Evolutionary conservation across 1,140 invertebrate genomes (phyloP).

Genomic region (Daktulosphaira vitifoliae): DNA sequence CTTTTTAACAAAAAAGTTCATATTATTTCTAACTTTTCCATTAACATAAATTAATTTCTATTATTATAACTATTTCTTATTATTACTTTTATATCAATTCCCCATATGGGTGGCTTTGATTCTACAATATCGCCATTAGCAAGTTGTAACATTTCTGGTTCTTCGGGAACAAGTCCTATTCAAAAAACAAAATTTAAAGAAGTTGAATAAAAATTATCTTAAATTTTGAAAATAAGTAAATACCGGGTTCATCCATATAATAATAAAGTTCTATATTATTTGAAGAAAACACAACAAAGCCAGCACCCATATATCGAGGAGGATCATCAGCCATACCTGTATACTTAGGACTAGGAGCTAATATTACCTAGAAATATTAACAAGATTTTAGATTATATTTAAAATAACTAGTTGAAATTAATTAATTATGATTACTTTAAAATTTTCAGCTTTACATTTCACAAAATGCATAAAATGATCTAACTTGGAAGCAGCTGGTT

Average conservation of each 20-base stretch:
- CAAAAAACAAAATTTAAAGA: slow-evolving; percentile 25
- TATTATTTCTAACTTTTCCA: no score
- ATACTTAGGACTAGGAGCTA: slow-evolving; percentile 89
- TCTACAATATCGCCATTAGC: slow-evolving; percentile 89
- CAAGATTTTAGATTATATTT: neutral
- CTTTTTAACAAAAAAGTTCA: no score
- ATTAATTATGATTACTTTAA: no score
- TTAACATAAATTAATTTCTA: no score
- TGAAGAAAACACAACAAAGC: slow-evolving; percentile 92
- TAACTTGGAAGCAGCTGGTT: slow-evolving; percentile 81
- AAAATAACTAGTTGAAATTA: no score
- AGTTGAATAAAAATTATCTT: neutral
- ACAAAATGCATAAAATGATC: slow-evolving; percentile 95
- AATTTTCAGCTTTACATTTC: slow-evolving; percentile 90
- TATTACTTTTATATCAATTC: slow-evolving; percentile 74
- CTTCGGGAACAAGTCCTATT: slow-evolving; percentile 75
- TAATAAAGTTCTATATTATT: slow-evolving; percentile 92
- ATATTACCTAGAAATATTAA: slow-evolving; percentile 55
- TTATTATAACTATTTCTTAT: slow-evolving; percentile 1
- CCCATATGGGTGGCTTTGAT: slow-evolving; percentile 86
- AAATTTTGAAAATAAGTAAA: neutral
- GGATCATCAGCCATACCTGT: slow-evolving; percentile 89
- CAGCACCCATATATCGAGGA: slow-evolving; percentile 94
- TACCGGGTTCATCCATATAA: slow-evolving; percentile 88
- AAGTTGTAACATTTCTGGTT: slow-evolving; percentile 78